Conservation (phyloP, 2,113 vertebrate species). For the Myxocyprinus asiaticus region DNA sequence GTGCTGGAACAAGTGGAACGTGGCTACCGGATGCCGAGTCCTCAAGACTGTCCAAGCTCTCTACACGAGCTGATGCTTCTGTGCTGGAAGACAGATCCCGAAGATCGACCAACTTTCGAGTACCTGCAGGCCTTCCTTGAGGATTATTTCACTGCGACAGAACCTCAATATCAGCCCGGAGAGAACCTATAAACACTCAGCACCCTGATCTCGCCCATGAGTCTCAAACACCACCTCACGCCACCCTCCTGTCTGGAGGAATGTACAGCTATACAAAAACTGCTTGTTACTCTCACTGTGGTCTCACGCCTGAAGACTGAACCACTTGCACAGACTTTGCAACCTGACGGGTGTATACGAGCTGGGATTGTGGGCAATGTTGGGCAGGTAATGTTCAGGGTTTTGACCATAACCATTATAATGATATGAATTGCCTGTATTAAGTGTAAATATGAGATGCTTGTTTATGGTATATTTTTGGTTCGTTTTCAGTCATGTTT, state of each 20-base stretch:
- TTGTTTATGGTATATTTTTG: slow-evolving; percentile 61
- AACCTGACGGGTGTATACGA: neutral
- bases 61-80: slow-evolving; percentile 97
- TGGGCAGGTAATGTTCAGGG: slow-evolving; percentile 61
- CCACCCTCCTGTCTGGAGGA: slow-evolving; percentile 70
- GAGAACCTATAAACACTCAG: slow-evolving; percentile 87
- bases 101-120: slow-evolving; percentile 96
- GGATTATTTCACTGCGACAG: slow-evolving; percentile 98
- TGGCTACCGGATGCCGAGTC: slow-evolving; percentile 94
- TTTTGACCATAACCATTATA: slow-evolving; percentile 67
- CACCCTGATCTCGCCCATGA: slow-evolving; percentile 55
- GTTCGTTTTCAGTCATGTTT: slow-evolving; percentile 4
- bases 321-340: neutral
- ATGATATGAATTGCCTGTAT: slow-evolving; percentile 79
- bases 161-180: slow-evolving; percentile 97
- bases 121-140: slow-evolving; percentile 98
- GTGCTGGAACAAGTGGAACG: slow-evolving; percentile 98
- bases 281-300: slow-evolving; percentile 55
- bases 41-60: slow-evolving; percentile 94
- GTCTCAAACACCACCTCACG: slow-evolving; percentile 56
- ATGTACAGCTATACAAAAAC: slow-evolving; percentile 65
- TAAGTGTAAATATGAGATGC: slow-evolving; percentile 90
- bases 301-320: neutral
- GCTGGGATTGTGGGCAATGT: neutral
- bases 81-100: slow-evolving; percentile 98